Evolutionary conservation across 2,113 vertebrate genomes (phyloP).

Genomic region (Macroglossus sobrinus): DNA sequence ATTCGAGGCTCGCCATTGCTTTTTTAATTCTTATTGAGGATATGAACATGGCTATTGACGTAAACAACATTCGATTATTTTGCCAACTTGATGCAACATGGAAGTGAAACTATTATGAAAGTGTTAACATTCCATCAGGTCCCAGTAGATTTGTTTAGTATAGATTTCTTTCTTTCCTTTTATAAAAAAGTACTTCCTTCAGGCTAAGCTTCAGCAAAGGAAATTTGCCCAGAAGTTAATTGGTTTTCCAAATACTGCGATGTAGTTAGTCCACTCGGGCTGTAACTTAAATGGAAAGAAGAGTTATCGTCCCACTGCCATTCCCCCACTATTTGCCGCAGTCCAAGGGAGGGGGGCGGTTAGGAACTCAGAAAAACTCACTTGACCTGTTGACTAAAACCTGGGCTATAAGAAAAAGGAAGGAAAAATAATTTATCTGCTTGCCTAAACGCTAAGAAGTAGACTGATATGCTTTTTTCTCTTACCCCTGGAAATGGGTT

Average conservation of each 20-base stretch:
- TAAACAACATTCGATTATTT: background rate
- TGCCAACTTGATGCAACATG: background rate
- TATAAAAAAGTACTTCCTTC: constrained; percentile 16
- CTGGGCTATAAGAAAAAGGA: background rate
- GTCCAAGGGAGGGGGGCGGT: background rate
- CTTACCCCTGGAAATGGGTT: background rate
- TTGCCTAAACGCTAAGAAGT: background rate
- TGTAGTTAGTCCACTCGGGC: constrained; percentile 28
- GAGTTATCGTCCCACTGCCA: background rate
- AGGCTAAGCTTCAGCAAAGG: constrained; percentile 23
- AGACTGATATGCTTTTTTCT: background rate
- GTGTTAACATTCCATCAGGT: background rate
- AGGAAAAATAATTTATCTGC: constrained; percentile 4
- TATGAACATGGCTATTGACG: constrained; percentile 62
- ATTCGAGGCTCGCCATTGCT: constrained; percentile 57
- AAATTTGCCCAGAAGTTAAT: constrained; percentile 65
- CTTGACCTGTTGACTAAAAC: constrained; percentile 10
- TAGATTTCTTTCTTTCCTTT: background rate
- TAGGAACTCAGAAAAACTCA: background rate
- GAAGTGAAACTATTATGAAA: background rate
- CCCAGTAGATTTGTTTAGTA: background rate
- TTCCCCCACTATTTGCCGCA: background rate
- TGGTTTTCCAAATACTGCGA: constrained; percentile 64
- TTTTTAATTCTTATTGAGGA: constrained; percentile 42
- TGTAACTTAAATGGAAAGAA: constrained; percentile 58